Conservation (phyloP, 2,797 vertebrate genomes). For the Gymnopithys bicolor region DNA sequence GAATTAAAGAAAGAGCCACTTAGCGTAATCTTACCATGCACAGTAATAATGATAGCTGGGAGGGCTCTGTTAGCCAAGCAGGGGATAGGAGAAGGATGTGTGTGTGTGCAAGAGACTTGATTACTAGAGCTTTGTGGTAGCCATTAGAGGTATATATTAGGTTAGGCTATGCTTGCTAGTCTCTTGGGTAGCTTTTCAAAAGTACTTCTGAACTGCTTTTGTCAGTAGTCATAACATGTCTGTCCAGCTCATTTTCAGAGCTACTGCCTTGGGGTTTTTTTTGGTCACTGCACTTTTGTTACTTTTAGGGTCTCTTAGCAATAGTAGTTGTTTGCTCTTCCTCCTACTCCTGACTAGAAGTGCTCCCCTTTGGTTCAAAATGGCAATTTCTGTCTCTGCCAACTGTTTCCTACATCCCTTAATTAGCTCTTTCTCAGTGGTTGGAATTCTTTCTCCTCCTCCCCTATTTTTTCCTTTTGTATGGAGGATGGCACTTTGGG, state of each 20-base stretch:
- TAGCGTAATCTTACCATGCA: background rate
- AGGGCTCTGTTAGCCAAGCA: background rate
- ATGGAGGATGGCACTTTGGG: background rate
- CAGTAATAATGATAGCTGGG: background rate
- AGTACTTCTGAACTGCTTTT: background rate
- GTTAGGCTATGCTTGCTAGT: fast-evolving
- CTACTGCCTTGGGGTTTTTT: background rate
- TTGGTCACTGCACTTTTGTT: background rate
- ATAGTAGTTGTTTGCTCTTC: background rate
- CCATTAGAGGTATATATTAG: background rate
- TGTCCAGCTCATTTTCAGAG: background rate
- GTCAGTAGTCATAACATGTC: fast-evolving
- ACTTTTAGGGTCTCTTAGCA: background rate
- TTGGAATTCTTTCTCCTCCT: background rate
- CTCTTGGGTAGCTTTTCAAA: background rate
- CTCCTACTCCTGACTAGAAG: fast-evolving
- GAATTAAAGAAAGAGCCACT: slow-evolving; percentile 33
- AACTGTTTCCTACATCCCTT: background rate
- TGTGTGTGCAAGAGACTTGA: background rate
- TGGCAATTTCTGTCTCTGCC: background rate
- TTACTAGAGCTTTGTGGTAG: background rate
- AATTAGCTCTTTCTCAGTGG: background rate
- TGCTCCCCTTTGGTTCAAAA: background rate
- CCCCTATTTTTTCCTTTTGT: background rate
- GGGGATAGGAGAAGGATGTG: fast-evolving